Evolutionary conservation across 2,113 vertebrate species (phyloP), one percentile per base, ranked within the genome.

Genomic region (Sander lucioperca): DNA sequence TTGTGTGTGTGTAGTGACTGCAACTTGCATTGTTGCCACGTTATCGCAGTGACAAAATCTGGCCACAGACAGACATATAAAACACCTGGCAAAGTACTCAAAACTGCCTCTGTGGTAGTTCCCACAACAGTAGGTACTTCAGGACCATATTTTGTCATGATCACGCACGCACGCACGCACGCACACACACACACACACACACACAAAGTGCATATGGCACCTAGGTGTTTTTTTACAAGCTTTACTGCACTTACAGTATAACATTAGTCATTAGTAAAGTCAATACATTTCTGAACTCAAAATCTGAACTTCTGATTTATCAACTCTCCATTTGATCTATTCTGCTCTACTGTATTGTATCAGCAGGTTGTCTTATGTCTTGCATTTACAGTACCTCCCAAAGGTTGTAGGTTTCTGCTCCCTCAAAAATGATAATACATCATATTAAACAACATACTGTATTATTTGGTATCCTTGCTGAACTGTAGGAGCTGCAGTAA

Each of bases 401-500:
- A 56, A 72, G 74, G 33, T 51, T 72, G 0, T 19, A 54, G 47
- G 19, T 54, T 25, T 57, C 45, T 57, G 27, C 30, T 62, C 16
- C 30, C 27, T 54, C 8, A 5, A 67, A 76, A 64, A 63, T 4
- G 65, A 6, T 23, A 50, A 56, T 79, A 58, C 47, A 54, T 76
- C 56, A 72, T 39, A 23, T 61, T 61, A 48, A 81, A 72, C 18
- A 77, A 67, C 62, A 69, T 15, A 19, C 61, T 81, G 45, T 61
- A 36, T 43, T 27, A 27, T 25, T 51, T 65, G 43, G 30, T 50
- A 21, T 76, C 47, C 0, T 6, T 8, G 27, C 61, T 71, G 25
- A 57, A 36, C 58, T 50, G 21, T 66, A 25, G 66, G 61, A 71
- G 25, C 77, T 61, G 56, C 18, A 27, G 1, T 57, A 53, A 56